phyloP scores from a whole-genome alignment of 1,140 invertebrate species.

The Lordiphosa collinella region DNA sequence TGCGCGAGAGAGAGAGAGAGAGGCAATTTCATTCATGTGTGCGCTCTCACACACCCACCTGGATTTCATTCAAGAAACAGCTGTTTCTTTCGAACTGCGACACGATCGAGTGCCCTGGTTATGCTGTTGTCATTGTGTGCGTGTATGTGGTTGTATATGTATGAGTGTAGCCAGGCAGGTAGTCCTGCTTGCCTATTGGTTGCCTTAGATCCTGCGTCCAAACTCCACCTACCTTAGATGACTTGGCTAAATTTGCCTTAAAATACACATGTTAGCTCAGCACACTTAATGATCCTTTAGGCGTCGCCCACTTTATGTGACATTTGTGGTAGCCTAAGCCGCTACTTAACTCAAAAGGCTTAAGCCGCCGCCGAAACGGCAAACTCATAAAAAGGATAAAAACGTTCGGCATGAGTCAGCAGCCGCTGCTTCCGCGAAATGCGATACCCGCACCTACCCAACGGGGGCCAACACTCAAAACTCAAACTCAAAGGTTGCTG shows the following conservation, averaged over 20 bases:
- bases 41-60: slow-evolving; percentile 48
- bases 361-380: slow-evolving; percentile 48
- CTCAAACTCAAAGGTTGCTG: slow-evolving; percentile 50
- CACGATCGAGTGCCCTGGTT: slow-evolving; percentile 74
- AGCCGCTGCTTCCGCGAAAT: slow-evolving; percentile 67
- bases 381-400: slow-evolving; percentile 71
- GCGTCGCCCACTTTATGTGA: slow-evolving; percentile 66
- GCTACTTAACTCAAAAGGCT: slow-evolving; percentile 40
- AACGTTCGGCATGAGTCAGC: slow-evolving; percentile 67
- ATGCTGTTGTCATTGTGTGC: slow-evolving; percentile 41
- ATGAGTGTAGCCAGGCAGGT: slow-evolving; percentile 36
- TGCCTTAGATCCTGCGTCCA: slow-evolving; percentile 29
- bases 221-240: slow-evolving; percentile 58
- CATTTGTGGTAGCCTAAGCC: slow-evolving; percentile 68
- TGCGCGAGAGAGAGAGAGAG: slow-evolving; percentile 29
- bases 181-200: slow-evolving; percentile 57
- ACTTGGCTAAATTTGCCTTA: slow-evolving; percentile 30
- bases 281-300: slow-evolving; percentile 58
- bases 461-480: slow-evolving; percentile 19
- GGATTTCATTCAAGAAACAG: slow-evolving; percentile 73
- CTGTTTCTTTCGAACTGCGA: slow-evolving; percentile 68
- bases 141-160: too few relatives aligned
- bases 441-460: slow-evolving; percentile 40
- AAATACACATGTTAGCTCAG: slow-evolving; percentile 44
- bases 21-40: slow-evolving; percentile 63